Conservation (phyloP, 1,140 invertebrate species). For the Pogonomyrmex californicus region DNA sequence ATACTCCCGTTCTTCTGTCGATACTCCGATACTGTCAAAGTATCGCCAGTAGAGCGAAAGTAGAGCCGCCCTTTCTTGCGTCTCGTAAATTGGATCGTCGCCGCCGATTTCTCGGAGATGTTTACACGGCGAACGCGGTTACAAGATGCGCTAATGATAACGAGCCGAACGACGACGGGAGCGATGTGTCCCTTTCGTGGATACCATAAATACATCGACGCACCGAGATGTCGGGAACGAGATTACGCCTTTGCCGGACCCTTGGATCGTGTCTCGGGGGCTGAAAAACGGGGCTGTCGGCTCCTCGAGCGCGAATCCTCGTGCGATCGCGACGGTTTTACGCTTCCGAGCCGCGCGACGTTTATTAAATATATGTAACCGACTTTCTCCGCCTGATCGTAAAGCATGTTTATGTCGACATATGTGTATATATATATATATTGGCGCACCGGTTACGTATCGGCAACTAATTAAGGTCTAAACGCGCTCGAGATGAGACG, state of each 20-base stretch:
- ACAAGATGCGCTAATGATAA: slow-evolving; percentile 50
- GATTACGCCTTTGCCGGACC: slow-evolving; percentile 11
- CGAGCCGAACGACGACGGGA: not conserved
- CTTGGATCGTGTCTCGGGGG: not conserved
- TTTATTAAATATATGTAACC: slow-evolving; percentile 60
- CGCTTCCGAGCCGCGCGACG: slow-evolving; percentile 7
- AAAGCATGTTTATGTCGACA: slow-evolving; percentile 48
- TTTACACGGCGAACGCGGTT: slow-evolving; percentile 45
- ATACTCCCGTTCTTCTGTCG: not conserved
- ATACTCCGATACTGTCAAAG: not conserved
- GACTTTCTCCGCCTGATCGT: slow-evolving; percentile 49
- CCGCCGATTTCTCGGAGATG: slow-evolving; percentile 31
- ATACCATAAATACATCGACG: slow-evolving; percentile 13
- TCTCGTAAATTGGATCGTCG: not conserved
- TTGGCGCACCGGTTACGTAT: slow-evolving; percentile 34
- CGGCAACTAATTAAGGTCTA: slow-evolving; percentile 37
- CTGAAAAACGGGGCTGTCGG: slow-evolving; percentile 17
- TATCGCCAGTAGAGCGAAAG: not conserved
- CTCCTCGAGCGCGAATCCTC: not conserved
- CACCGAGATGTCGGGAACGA: slow-evolving; percentile 20
- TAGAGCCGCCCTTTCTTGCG: slow-evolving; percentile 33
- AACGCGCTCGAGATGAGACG: slow-evolving; percentile 24
- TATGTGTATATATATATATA: not conserved
- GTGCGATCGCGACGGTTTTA: slow-evolving; percentile 1
- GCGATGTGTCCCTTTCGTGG: not conserved